A percentile compares a stretch with the other conserved stretches of the same genome.
Conservation (phyloP, 2,888 invertebrate species). For the Podotricha telesiphe region DNA sequence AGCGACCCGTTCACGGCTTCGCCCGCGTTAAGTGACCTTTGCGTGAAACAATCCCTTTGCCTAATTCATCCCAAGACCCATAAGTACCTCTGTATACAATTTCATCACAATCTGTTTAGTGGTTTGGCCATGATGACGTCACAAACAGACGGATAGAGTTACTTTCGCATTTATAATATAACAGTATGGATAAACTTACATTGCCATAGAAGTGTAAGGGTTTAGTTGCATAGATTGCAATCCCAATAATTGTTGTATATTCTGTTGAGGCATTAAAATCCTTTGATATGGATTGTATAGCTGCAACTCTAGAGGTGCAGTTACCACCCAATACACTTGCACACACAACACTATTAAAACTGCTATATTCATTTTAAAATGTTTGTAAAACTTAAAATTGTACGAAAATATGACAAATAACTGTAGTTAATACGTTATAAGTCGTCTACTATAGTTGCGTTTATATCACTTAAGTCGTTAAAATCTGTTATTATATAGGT, state of each 20-base stretch:
- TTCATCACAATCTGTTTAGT: no score
- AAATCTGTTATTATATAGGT: background rate
- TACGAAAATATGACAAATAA: background rate
- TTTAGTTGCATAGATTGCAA: constrained; percentile 53
- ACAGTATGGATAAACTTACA: constrained; percentile 49
- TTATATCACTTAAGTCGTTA: background rate
- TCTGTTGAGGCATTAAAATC: constrained; percentile 48
- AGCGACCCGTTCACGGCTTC: no score
- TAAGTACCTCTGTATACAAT: no score
- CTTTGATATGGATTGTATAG: constrained; percentile 49
- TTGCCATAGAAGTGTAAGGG: constrained; percentile 45
- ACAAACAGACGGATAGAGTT: no score
- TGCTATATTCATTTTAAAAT: constrained; percentile 29
- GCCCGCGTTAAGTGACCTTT: no score
- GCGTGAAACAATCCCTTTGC: no score
- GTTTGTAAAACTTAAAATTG: background rate
- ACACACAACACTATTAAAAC: constrained; percentile 49
- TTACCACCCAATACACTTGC: constrained; percentile 46
- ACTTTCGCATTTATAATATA: no score
- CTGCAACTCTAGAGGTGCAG: constrained; percentile 56
- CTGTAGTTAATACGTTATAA: background rate
- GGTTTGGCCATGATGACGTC: no score
- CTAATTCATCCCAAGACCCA: no score
- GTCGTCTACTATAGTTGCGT: constrained; percentile 1
- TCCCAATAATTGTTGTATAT: constrained; percentile 52